phyloP scores from a whole-genome alignment of 2,113 vertebrate genomes.

The Channa argus region DNA sequence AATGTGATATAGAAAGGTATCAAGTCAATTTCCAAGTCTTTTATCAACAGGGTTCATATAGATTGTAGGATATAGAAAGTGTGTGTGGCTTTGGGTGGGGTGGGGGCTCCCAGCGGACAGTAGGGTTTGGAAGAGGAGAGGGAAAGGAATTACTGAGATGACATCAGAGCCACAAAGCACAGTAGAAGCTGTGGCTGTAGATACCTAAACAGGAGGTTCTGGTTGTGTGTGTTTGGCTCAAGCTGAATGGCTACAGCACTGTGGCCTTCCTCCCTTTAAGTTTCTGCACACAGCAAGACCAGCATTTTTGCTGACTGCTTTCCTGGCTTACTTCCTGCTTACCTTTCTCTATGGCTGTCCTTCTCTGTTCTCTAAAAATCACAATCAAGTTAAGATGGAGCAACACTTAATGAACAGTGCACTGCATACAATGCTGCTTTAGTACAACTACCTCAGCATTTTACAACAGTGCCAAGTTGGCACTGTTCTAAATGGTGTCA shows the following conservation, averaged over 20 bases:
- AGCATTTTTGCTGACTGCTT: constrained; percentile 17
- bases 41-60: constrained; percentile 51
- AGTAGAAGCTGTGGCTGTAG: constrained; percentile 33
- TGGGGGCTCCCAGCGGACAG: constrained; percentile 39
- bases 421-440: neutral
- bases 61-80: constrained; percentile 26
- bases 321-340: constrained; percentile 24
- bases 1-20: constrained; percentile 72
- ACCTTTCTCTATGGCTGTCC: constrained; percentile 7
- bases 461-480: neutral
- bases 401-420: neutral
- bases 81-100: neutral
- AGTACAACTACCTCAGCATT: constrained; percentile 11
- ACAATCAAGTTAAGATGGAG: constrained; percentile 1
- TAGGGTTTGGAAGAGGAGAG: constrained; percentile 30
- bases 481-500: neutral
- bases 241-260: constrained; percentile 53
- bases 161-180: constrained; percentile 70
- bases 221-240: constrained; percentile 55
- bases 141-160: constrained; percentile 64
- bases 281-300: constrained; percentile 43
- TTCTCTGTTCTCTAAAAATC: constrained; percentile 8
- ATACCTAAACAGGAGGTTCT: constrained; percentile 61
- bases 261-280: constrained; percentile 26
- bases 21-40: constrained; percentile 67